These are phyloP conservation scores for Ridgeia piscesae DNA, from an alignment of 1,140 invertebrate genomes.

Conservation along the genomic window DNA sequence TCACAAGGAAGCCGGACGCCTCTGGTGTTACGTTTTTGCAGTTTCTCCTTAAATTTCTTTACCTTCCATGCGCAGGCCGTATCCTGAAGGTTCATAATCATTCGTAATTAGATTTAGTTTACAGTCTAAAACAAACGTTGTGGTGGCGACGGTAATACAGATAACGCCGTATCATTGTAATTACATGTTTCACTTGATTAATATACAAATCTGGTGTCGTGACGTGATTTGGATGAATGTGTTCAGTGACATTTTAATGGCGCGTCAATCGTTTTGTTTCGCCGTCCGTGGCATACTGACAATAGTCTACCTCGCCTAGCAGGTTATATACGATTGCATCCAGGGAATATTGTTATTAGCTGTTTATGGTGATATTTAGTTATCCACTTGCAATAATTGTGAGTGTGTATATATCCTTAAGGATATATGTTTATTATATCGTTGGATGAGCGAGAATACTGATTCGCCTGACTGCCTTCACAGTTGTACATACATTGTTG, in stretches of 20 bases:
- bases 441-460: background rate
- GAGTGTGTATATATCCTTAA: background rate
- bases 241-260: background rate
- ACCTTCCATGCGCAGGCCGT: too few relatives aligned
- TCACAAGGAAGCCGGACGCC: too few relatives aligned
- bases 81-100: too few relatives aligned
- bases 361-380: background rate
- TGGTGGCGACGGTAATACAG: too few relatives aligned
- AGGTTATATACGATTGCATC: background rate
- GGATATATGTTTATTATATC: background rate
- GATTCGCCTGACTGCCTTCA: background rate
- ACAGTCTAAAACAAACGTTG: background rate
- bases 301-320: background rate
- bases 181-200: too few relatives aligned
- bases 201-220: background rate
- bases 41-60: too few relatives aligned
- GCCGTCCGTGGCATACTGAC: background rate
- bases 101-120: background rate
- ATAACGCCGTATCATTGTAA: too few relatives aligned
- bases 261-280: background rate
- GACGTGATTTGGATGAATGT: background rate
- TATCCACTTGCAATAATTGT: background rate
- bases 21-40: too few relatives aligned
- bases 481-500: background rate
- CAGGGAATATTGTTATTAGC: background rate